Evolutionary conservation across 2,113 vertebrate species (phyloP).

Genomic region (Archilochus colubris): DNA sequence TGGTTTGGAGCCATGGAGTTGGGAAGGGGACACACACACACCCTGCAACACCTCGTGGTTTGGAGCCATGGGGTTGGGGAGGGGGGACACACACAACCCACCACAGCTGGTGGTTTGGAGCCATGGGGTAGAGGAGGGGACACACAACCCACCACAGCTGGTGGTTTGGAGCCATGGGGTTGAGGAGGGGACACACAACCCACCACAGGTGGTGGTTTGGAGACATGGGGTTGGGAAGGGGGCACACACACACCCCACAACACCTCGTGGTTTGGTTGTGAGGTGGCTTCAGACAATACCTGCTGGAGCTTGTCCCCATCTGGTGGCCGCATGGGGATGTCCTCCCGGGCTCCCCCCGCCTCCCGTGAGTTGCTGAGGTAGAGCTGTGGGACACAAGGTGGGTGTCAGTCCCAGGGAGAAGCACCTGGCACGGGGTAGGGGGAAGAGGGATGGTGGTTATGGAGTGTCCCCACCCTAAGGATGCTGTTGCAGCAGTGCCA

Average conservation of each 20-base stretch:
- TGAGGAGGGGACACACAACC: no score
- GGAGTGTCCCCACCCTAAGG: neutral
- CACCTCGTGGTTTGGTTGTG: rapidly evolving
- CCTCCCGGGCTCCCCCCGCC: constrained; percentile 74
- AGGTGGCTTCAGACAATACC: neutral
- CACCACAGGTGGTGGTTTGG: no score
- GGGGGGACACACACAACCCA: neutral
- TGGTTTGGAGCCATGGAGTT: neutral
- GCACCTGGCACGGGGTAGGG: rapidly evolving
- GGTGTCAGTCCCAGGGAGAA: neutral
- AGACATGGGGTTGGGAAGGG: no score
- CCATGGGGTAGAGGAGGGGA: no score
- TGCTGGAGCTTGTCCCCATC: neutral
- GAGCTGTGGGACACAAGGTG: constrained; percentile 80
- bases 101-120: rapidly evolving
- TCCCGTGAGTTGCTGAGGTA: constrained; percentile 85
- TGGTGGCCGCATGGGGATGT: constrained; percentile 68
- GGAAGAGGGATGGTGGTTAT: no score
- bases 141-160: no score
- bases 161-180: no score
- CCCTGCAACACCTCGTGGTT: no score
- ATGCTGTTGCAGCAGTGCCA: neutral
- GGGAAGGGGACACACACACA: no score
- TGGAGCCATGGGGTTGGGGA: neutral
- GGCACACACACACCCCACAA: neutral